Conservation (phyloP, 2,888 invertebrate species). For the Pollenia griseotomentosa region DNA sequence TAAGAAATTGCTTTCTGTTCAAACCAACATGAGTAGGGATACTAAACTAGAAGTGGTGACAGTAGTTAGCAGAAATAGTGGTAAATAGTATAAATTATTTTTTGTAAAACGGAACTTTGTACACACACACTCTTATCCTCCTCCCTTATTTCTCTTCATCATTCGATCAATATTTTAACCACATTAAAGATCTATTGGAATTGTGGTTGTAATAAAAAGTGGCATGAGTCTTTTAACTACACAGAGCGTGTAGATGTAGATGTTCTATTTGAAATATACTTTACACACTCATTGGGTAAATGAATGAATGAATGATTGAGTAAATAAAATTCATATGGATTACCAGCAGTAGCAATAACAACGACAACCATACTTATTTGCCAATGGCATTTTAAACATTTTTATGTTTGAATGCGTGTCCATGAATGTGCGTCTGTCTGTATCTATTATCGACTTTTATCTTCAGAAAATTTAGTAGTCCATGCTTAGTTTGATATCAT, state of each 20-base stretch:
- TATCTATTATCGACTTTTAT: constrained; percentile 29
- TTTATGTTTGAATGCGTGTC: constrained; percentile 17
- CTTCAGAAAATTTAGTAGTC: constrained; percentile 9
- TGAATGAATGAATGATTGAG: constrained; percentile 8
- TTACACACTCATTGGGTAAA: constrained; percentile 6
- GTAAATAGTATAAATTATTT: constrained; percentile 50
- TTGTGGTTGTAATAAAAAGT: constrained; percentile 45
- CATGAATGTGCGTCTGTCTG: background rate
- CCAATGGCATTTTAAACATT: constrained; percentile 41
- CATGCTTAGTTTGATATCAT: constrained; percentile 44
- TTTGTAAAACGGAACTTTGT: background rate
- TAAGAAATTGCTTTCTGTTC: constrained; percentile 10
- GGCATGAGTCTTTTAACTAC: constrained; percentile 1
- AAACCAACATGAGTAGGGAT: background rate
- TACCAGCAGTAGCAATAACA: constrained; percentile 26
- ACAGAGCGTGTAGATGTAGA: background rate
- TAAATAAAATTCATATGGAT: constrained; percentile 36
- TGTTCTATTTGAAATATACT: background rate
- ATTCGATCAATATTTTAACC: constrained; percentile 67
- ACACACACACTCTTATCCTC: background rate
- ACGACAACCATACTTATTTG: constrained; percentile 35
- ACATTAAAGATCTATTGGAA: constrained; percentile 65
- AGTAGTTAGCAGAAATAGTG: constrained; percentile 22
- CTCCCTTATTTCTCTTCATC: constrained; percentile 21
- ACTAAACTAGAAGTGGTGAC: background rate